Conservation (phyloP, 1,140 invertebrate species). For the Yoshiicerus persimilis region DNA sequence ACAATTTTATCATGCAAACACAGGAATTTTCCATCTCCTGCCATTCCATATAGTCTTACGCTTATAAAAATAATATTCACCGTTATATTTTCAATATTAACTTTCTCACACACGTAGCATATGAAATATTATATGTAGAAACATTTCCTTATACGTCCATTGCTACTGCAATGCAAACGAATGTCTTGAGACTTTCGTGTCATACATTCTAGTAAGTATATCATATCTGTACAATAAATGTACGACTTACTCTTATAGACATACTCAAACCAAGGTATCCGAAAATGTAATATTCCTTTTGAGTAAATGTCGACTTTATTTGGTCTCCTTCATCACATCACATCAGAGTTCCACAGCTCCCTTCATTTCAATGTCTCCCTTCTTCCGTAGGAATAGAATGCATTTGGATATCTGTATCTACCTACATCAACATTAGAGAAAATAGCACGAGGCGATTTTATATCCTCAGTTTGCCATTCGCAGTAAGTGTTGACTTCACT, state of each 20-base stretch:
- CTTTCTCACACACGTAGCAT: background rate
- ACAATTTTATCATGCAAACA: background rate
- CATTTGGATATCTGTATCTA: background rate
- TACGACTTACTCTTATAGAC: background rate
- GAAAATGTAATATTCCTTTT: background rate
- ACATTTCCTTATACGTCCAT: background rate
- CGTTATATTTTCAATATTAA: background rate
- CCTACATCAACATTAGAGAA: background rate
- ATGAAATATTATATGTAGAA: background rate
- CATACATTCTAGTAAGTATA: too few relatives aligned
- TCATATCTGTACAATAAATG: background rate
- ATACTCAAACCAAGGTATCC: background rate
- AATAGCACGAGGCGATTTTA: background rate
- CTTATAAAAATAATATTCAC: background rate
- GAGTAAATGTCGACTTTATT: background rate
- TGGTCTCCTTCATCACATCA: background rate
- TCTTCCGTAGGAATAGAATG: background rate
- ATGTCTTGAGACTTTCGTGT: too few relatives aligned
- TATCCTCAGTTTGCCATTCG: background rate
- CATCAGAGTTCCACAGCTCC: background rate
- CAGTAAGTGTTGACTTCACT: background rate
- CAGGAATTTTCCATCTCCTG: background rate
- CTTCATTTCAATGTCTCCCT: background rate
- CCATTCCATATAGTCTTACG: background rate
- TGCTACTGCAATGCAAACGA: too few relatives aligned